These are phyloP conservation scores for Macrotis lagotis DNA, from an alignment of 2,113 vertebrate genomes.

Conservation along the genomic window DNA sequence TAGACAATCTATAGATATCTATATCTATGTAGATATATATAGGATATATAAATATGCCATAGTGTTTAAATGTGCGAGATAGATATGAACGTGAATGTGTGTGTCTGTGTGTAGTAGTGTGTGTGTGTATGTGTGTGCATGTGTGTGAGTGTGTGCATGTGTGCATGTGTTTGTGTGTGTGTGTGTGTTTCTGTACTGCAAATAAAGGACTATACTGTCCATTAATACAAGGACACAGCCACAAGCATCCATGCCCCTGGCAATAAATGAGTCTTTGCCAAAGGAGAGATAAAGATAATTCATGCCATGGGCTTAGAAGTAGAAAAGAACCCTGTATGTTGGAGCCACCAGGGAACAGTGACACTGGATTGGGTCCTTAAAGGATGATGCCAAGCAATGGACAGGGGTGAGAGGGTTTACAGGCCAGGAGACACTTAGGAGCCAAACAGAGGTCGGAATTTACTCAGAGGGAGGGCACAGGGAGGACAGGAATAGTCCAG, in stretches of 20 bases:
- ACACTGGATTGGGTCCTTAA: background rate
- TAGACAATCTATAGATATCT: too few species aligned
- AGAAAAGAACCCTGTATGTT: background rate
- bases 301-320: background rate
- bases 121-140: too few species aligned
- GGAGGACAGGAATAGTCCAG: background rate
- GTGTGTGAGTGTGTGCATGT: too few species aligned
- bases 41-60: too few species aligned
- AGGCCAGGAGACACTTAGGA: background rate
- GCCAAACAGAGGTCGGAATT: background rate
- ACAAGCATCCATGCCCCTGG: background rate
- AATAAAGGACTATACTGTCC: background rate
- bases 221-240: background rate
- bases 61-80: too few species aligned
- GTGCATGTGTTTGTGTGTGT: too few species aligned
- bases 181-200: too few species aligned
- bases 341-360: background rate
- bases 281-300: background rate
- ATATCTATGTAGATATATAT: too few species aligned
- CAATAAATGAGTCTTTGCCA: background rate
- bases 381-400: background rate
- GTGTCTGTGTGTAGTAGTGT: too few species aligned
- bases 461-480: background rate
- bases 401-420: background rate
- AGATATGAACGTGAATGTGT: too few species aligned